Evolutionary conservation across 2,797 vertebrate species (phyloP).

Genomic region (Chromobotia macracanthus): DNA sequence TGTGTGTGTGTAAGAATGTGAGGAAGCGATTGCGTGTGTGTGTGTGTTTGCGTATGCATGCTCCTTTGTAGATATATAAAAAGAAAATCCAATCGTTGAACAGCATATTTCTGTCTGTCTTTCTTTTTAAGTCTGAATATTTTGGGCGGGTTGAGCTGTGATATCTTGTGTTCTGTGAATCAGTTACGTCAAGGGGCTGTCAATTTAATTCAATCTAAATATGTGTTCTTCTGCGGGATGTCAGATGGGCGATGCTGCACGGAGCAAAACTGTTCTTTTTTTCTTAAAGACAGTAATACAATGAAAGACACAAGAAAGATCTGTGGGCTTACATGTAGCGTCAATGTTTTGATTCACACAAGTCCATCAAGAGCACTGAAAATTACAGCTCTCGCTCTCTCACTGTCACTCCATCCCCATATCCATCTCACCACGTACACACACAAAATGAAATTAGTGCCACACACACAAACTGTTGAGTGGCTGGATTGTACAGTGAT

Average conservation of each 20-base stretch:
- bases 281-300: slow-evolving; percentile 49
- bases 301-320: slow-evolving; percentile 34
- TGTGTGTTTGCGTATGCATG: slow-evolving; percentile 38
- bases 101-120: slow-evolving; percentile 42
- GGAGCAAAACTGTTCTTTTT: slow-evolving; percentile 21
- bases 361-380: slow-evolving; percentile 46
- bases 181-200: slow-evolving; percentile 56
- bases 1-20: background rate
- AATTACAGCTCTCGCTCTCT: slow-evolving; percentile 39
- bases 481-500: slow-evolving; percentile 55
- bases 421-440: background rate
- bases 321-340: slow-evolving; percentile 8
- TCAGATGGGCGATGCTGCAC: slow-evolving; percentile 34
- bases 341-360: slow-evolving; percentile 36
- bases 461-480: slow-evolving; percentile 32
- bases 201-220: slow-evolving; percentile 56
- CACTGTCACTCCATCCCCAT: slow-evolving; percentile 9
- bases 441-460: slow-evolving; percentile 43
- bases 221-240: slow-evolving; percentile 50
- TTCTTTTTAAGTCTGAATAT: slow-evolving; percentile 60
- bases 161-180: slow-evolving; percentile 58
- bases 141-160: slow-evolving; percentile 51
- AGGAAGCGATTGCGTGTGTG: slow-evolving; percentile 23
- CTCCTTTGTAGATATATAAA: slow-evolving; percentile 56
- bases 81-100: slow-evolving; percentile 58